phyloP scores from a whole-genome alignment of 2,888 invertebrate genomes.

The Leucophenga maculata region DNA sequence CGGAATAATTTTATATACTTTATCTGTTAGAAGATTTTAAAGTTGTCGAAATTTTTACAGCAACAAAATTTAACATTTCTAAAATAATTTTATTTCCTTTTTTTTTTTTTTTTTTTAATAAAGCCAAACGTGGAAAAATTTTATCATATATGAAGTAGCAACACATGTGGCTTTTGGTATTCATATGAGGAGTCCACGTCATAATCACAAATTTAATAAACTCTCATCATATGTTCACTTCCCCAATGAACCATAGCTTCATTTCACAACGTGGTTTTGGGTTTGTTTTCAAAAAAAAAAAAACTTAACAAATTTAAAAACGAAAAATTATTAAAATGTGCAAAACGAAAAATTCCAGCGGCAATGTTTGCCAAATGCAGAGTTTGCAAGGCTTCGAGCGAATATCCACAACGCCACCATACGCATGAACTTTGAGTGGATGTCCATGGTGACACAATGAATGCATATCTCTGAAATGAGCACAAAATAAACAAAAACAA shows the following conservation, averaged over 20 bases:
- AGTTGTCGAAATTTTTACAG: too few relatives aligned
- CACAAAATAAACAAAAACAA: conserved; percentile 12
- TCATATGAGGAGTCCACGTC: conserved; percentile 44
- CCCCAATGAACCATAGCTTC: not conserved
- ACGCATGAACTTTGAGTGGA: conserved; percentile 53
- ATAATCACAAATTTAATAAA: conserved; percentile 1
- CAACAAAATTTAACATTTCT: too few relatives aligned
- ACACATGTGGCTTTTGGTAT: too few relatives aligned
- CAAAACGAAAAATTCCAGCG: too few relatives aligned
- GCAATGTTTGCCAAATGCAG: conserved; percentile 14
- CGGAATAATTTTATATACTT: too few relatives aligned
- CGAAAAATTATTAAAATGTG: not conserved
- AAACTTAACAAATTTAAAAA: not conserved
- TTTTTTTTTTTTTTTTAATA: too few relatives aligned
- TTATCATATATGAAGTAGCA: too few relatives aligned
- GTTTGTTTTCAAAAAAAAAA: not conserved
- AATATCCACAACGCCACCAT: conserved; percentile 38
- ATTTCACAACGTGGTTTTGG: not conserved
- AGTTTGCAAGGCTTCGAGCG: not conserved
- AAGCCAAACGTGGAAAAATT: too few relatives aligned
- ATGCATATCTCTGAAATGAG: conserved; percentile 18
- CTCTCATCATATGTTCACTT: not conserved
- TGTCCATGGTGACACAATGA: conserved; percentile 50
- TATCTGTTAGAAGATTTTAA: too few relatives aligned
- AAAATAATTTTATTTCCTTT: too few relatives aligned